Evolutionary conservation across 2,113 vertebrate species (phyloP).

Genomic region (Hassar affinis): DNA sequence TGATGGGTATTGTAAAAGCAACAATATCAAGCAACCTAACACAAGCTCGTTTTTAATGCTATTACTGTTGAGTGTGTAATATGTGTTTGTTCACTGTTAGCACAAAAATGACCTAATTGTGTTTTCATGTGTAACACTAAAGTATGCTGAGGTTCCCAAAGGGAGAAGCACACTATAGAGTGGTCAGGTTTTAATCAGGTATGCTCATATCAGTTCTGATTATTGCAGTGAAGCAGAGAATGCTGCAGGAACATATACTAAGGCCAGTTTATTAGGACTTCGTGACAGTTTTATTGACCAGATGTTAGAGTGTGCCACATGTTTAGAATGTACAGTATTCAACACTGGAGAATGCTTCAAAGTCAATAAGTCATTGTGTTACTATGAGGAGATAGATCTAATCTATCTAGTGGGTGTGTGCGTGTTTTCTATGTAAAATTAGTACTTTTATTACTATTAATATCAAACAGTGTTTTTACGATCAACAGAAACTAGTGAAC

Average conservation of each 20-base stretch:
- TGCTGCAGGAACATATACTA: not conserved
- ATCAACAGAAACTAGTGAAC: slow-evolving; percentile 60
- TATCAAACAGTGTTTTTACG: slow-evolving; percentile 64
- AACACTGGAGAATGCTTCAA: slow-evolving; percentile 31
- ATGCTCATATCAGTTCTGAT: slow-evolving; percentile 9
- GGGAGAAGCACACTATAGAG: slow-evolving; percentile 33
- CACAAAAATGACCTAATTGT: slow-evolving; percentile 28
- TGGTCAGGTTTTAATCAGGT: slow-evolving; percentile 6
- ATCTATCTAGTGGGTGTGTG: slow-evolving; percentile 58
- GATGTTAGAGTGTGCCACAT: slow-evolving; percentile 57
- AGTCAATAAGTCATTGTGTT: slow-evolving; percentile 41
- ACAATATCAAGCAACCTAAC: slow-evolving; percentile 37
- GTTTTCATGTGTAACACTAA: slow-evolving; percentile 37
- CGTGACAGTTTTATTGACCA: slow-evolving; percentile 45
- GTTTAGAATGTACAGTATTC: slow-evolving; percentile 48
- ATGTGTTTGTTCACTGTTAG: slow-evolving; percentile 42
- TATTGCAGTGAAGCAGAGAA: slow-evolving; percentile 1
- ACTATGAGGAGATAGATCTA: slow-evolving; percentile 38
- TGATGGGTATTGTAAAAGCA: slow-evolving; percentile 34
- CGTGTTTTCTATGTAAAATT: slow-evolving; percentile 63
- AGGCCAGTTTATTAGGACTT: slow-evolving; percentile 13
- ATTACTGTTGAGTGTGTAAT: slow-evolving; percentile 38
- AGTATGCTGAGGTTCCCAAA: slow-evolving; percentile 25
- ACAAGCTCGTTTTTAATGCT: slow-evolving; percentile 35
- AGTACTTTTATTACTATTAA: slow-evolving; percentile 37